phyloP scores from a whole-genome alignment of 2,888 invertebrate species.

The Hydropsyche betteni region DNA sequence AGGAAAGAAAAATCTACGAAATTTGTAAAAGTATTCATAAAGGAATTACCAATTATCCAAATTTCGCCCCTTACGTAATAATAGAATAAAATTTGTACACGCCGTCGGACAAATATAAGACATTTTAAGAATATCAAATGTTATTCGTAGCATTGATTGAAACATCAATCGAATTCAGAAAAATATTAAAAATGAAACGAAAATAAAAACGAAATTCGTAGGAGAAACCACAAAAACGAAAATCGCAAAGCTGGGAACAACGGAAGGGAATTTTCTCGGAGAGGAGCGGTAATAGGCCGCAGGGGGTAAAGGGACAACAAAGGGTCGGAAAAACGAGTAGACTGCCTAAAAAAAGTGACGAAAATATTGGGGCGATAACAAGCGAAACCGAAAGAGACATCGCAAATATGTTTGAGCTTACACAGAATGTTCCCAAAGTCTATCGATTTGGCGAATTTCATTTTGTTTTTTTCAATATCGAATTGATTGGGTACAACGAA shows the following conservation, averaged over 20 bases:
- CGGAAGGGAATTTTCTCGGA: constrained; percentile 3
- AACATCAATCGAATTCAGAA: no score
- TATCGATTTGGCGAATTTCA: background rate
- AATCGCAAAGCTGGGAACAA: background rate
- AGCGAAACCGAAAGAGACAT: background rate
- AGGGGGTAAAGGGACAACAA: constrained; percentile 7
- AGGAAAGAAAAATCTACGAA: background rate
- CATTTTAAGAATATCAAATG: no score
- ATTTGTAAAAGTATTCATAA: constrained; percentile 15
- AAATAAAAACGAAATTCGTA: no score
- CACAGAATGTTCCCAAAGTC: background rate
- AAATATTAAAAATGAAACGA: no score
- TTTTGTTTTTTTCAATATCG: background rate
- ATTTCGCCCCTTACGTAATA: background rate
- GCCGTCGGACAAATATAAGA: no score
- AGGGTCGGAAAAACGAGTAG: constrained; percentile 12
- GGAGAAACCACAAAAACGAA: background rate
- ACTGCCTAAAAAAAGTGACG: constrained; percentile 4
- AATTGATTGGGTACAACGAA: background rate
- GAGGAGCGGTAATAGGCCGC: background rate
- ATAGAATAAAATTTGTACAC: no score
- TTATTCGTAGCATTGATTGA: no score
- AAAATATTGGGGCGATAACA: constrained; percentile 1
- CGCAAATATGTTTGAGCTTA: background rate
- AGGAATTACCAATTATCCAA: constrained; percentile 28